Evolutionary conservation across 2,797 vertebrate genomes (phyloP).

Genomic region (Gymnoscopelus braueri): DNA sequence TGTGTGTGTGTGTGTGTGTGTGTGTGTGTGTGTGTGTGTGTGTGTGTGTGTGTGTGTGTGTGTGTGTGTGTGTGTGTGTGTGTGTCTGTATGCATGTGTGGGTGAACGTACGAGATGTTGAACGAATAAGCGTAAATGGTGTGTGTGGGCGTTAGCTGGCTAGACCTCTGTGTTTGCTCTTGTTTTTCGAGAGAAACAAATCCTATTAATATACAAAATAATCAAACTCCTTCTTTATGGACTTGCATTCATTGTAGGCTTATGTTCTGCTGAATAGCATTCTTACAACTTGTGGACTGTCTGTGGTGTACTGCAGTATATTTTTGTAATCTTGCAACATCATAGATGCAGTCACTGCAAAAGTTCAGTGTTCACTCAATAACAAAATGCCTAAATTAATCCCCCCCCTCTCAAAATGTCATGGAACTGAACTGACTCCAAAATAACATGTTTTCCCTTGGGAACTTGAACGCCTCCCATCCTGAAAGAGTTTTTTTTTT

Average conservation of each 20-base stretch:
- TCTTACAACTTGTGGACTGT: not conserved
- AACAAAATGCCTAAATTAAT: not conserved
- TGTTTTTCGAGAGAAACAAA: slow-evolving; percentile 33
- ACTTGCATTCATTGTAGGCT: not conserved
- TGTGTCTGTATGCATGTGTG: too few species aligned
- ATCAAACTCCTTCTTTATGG: slow-evolving; percentile 48
- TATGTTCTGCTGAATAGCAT: not conserved
- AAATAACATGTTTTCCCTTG: slow-evolving; percentile 2
- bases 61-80: not conserved
- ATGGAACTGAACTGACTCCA: not conserved
- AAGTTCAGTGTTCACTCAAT: not conserved
- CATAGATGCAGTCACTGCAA: slow-evolving; percentile 10
- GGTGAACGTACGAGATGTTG: slow-evolving; percentile 10
- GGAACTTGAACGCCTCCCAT: slow-evolving; percentile 4
- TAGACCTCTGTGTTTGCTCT: slow-evolving; percentile 47
- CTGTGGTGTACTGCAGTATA: slow-evolving; percentile 25
- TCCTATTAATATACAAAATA: slow-evolving; percentile 33
- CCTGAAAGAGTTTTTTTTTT: slow-evolving; percentile 16
- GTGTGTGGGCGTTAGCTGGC: slow-evolving; percentile 21
- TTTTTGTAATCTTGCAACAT: slow-evolving; percentile 41
- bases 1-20: not conserved
- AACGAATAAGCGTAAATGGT: slow-evolving; percentile 22
- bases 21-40: too few species aligned
- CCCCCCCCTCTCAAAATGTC: slow-evolving; percentile 1
- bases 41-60: too few species aligned